Percentiles rank a stretch among this genome's conserved stretches.
Evolutionary conservation across 2,113 vertebrate species (phyloP).

Genomic region (Osmerus mordax): DNA sequence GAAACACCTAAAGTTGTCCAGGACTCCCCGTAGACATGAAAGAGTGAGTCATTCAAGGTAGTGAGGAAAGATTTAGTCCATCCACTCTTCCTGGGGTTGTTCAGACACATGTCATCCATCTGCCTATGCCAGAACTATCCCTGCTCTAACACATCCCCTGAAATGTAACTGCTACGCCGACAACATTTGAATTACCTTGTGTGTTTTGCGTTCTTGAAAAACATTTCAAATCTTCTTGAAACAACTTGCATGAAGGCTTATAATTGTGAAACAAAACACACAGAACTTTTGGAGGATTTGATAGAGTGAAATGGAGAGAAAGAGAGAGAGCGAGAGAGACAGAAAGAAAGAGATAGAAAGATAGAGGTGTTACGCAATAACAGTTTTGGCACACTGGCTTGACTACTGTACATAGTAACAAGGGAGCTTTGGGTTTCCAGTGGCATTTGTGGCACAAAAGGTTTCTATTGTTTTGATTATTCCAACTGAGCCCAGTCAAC

Average conservation of each 20-base stretch:
- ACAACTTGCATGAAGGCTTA: not conserved
- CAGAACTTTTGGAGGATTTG: not conserved
- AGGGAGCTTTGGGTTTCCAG: not conserved
- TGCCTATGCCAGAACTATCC: not conserved
- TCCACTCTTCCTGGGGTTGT: constrained; percentile 25
- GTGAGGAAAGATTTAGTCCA: constrained; percentile 18
- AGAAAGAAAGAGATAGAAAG: not conserved
- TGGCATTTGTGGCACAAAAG: not conserved
- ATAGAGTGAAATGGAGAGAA: not conserved
- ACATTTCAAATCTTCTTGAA: not conserved
- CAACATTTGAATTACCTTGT: not conserved
- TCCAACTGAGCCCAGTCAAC: not conserved
- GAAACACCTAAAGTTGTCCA: constrained; percentile 9
- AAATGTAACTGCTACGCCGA: not conserved
- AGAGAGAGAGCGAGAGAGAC: not conserved
- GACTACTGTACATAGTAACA: not conserved
- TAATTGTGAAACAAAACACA: not conserved
- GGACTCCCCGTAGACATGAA: constrained; percentile 14
- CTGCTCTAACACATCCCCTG: not conserved
- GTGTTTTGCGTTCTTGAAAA: not conserved
- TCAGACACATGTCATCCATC: not conserved
- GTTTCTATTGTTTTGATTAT: constrained; percentile 1
- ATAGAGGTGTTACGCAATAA: not conserved
- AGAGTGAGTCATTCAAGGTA: constrained; percentile 21
- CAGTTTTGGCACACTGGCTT: not conserved